Evolutionary conservation across 2,113 vertebrate species (phyloP), one percentile per base, ranked within the genome.

Genomic region (Danionella cerebrum): DNA sequence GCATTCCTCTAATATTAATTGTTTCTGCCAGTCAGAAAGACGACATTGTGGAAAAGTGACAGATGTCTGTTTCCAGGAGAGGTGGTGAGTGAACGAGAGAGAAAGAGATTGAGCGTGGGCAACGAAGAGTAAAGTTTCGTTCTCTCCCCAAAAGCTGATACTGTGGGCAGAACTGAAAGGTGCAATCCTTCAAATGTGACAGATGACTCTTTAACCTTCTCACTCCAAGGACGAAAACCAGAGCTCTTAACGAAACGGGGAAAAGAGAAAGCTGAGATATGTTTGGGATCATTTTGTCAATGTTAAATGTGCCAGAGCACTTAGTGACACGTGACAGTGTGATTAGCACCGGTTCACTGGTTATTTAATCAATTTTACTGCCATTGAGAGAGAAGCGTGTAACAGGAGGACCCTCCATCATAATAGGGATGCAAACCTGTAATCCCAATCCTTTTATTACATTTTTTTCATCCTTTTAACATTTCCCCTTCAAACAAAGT

Each of bases 21-120:
- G 77, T 72, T 77, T 73, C 80, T 82, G 77, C 67, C 78, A 76
- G 63, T 82, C 74, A 78, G 54, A 62, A 51, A 67, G 70, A 78
- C 77, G 77, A 80, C 74, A 76, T 72, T 76, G 72, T 69, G 60
- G 27, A 72, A 69, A 79, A 79, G 55, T 73, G 78, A 80, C 75
- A 79, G 68, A 62, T 76, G 69, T 54, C 52, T 42, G 27, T 54
- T 70, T 45, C 58, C 47, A 38, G 63, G 35, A 48, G 27, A 35
- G 4, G 14, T 48, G 25, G 35, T 22, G 27, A 35, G 19, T 10
- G 33, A 24, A 3, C 19, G 27, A 22, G 19, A 24, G 21, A 24
- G 6, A 31, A 50, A 36, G 31, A 16, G 8, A 36, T 29, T 18
- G 22, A 27, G 14, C 4, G 58, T 31, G 52, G 44, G 36, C 50